These are phyloP conservation scores for Artibeus jamaicensis DNA, from an alignment of 2,797 vertebrate species.

Conservation along the genomic window DNA sequence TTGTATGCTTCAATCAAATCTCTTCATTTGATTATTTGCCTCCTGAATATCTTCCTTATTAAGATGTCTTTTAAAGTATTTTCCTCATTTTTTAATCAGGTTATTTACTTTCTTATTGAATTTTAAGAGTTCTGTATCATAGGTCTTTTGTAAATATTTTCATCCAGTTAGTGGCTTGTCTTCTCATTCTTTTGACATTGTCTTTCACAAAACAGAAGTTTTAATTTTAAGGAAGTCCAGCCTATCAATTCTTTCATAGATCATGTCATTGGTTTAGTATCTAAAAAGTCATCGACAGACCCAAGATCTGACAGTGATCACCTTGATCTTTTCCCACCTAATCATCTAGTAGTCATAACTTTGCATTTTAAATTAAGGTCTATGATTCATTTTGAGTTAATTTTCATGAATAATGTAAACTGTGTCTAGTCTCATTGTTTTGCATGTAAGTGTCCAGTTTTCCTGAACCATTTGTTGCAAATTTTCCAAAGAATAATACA, in stretches of 20 bases:
- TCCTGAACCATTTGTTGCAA: background rate
- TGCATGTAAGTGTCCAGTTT: background rate
- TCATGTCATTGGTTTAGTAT: background rate
- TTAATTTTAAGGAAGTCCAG: background rate
- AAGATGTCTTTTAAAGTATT: background rate
- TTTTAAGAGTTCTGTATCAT: background rate
- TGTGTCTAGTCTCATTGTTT: background rate
- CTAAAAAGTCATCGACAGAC: background rate
- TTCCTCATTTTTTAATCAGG: background rate
- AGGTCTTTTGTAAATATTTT: background rate
- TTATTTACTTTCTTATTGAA: background rate
- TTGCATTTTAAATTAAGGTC: background rate
- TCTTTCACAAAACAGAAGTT: background rate
- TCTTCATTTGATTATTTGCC: background rate
- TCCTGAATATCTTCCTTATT: background rate
- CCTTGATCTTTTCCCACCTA: background rate
- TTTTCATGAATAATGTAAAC: background rate
- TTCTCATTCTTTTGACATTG: background rate
- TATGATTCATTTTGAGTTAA: background rate
- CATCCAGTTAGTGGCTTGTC: background rate
- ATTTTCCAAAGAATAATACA: background rate
- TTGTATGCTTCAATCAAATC: background rate
- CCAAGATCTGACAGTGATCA: background rate
- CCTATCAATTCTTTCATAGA: background rate
- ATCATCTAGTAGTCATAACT: background rate